Base-by-base conservation (phyloP, 2,113 vertebrate species). In the Penelope pileata region DNA sequence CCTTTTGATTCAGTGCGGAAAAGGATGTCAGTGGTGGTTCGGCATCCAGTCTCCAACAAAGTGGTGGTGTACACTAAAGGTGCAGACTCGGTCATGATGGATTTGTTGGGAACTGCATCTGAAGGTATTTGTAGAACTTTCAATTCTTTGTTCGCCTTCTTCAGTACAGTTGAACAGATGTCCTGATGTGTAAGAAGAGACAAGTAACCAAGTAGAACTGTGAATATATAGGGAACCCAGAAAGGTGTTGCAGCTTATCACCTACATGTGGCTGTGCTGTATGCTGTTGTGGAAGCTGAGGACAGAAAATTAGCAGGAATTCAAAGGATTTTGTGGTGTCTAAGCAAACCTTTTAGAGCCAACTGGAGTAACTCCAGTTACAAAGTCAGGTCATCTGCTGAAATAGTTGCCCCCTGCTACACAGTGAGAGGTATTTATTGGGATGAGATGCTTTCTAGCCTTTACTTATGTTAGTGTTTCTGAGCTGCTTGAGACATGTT, bases 11-110 rank as follows among this genome's bases (percentile, higher is more conserved):
- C 99, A 3, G 94, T 98, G 53, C 98, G 99, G 47, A 99, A 99
- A 91, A 98, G 98, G 79, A 99, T 99, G 99, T 99, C 99, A 0
- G 98, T 99, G 29, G 98, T 99, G 70, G 98, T 99, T 84, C 98
- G 99, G 23, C 99, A 99, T 88, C 99, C 99, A 0, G 90, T 99
- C 77, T 98, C 99, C 50, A 98, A 98, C 24, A 91, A 98, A 40
- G 98, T 99, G 34, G 98, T 99, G 81, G 98, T 99, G 16, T 99
- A 99, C 89, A 99, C 99, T 3, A 99, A 99, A 93, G 99, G 99
- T 5, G 99, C 99, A 0, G 99, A 99, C 77, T 99, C 98, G 0
- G 98, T 97, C 26, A 98, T 99, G 87, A 99, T 99, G 95, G 96
- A 94, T 70, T 90, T 96, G 69, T 69, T 96, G 64, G 85, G 47